Conservation (phyloP, 2,888 invertebrate species). For the Rambutsinella grinnellia region DNA sequence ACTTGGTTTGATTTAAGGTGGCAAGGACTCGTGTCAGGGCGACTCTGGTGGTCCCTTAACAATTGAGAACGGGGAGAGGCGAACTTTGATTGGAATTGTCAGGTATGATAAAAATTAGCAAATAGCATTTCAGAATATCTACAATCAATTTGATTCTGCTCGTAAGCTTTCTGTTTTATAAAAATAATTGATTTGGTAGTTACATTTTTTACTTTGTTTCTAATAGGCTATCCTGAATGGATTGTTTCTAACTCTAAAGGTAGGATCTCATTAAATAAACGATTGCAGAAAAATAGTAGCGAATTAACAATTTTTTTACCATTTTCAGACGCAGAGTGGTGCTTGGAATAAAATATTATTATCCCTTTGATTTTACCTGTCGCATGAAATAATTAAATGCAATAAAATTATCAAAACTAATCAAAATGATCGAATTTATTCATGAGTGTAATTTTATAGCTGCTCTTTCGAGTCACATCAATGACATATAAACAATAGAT, state of each 20-base stretch:
- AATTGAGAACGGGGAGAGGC: slow-evolving; percentile 63
- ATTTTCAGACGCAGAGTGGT: slow-evolving; percentile 51
- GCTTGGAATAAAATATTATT: slow-evolving; percentile 22
- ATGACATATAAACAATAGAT: no score
- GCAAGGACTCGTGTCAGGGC: slow-evolving; percentile 42
- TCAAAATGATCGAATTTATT: no score
- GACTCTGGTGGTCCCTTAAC: slow-evolving; percentile 55
- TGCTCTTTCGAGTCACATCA: no score
- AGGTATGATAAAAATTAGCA: slow-evolving; percentile 6
- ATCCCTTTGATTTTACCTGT: no score
- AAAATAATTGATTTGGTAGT: neutral
- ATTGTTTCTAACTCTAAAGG: slow-evolving; percentile 58
- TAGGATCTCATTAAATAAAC: no score
- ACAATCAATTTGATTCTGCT: slow-evolving; percentile 53
- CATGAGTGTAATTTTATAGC: no score
- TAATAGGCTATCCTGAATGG: slow-evolving; percentile 59
- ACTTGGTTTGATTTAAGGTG: no score
- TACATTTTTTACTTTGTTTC: neutral
- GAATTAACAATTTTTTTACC: neutral
- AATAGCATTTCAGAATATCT: slow-evolving; percentile 33
- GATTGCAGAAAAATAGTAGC: no score
- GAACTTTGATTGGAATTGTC: slow-evolving; percentile 58
- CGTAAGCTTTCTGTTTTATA: slow-evolving; percentile 16
- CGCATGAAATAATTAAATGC: neutral
- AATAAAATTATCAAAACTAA: no score